Percentiles rank a stretch among this genome's conserved stretches.
Evolutionary conservation across 2,797 vertebrate genomes (phyloP).

Genomic region (Bovichtus variegatus): DNA sequence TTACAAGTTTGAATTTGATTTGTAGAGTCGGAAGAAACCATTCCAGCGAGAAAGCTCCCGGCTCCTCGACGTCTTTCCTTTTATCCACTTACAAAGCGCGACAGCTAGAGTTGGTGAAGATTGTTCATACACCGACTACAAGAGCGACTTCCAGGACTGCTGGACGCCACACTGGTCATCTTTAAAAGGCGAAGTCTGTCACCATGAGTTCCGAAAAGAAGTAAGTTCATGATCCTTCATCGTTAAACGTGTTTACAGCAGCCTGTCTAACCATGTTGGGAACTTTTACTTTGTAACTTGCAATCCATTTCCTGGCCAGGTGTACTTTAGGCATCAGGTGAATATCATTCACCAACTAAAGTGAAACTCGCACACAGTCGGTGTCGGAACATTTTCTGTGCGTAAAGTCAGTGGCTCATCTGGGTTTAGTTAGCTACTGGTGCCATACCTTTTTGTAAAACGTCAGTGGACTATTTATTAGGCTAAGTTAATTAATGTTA

Average conservation of each 20-base stretch:
- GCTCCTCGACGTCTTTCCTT: background rate
- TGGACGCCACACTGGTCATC: slow-evolving; percentile 19
- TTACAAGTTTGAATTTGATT: slow-evolving; percentile 2
- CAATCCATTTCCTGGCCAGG: slow-evolving; percentile 12
- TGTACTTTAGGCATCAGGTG: background rate
- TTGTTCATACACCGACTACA: background rate
- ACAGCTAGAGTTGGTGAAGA: slow-evolving; percentile 2
- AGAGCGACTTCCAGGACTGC: background rate
- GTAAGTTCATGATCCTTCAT: slow-evolving; percentile 75
- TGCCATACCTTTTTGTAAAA: background rate
- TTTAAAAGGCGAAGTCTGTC: slow-evolving; percentile 7
- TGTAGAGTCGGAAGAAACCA: slow-evolving; percentile 37
- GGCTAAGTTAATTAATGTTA: background rate
- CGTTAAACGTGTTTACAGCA: background rate
- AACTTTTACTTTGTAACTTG: background rate
- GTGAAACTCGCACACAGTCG: background rate
- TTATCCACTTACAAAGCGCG: slow-evolving; percentile 4
- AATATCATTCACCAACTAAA: background rate
- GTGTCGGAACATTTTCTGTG: background rate
- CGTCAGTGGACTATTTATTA: background rate
- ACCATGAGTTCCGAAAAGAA: slow-evolving; percentile 85
- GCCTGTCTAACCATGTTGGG: background rate
- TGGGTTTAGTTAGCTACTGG: background rate
- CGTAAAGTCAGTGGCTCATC: background rate
- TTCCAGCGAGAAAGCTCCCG: slow-evolving; percentile 46